Conservation (phyloP, 2,797 vertebrate genomes). For the Linurgus olivaceus region DNA sequence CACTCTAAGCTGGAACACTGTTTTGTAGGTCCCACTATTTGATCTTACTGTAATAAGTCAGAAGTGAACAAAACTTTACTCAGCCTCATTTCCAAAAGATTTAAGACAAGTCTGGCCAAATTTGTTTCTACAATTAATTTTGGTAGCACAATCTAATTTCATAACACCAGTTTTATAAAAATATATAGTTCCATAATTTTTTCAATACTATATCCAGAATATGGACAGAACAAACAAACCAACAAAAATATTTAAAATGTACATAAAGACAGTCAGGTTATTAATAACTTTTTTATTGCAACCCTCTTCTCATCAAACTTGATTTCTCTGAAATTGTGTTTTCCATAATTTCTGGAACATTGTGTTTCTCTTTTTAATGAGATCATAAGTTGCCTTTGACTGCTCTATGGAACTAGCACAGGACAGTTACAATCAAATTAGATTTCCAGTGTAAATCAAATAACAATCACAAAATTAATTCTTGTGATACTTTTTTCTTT, state of each 20-base stretch:
- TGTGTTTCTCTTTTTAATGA: neutral
- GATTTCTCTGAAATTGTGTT: neutral
- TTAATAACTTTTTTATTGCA: neutral
- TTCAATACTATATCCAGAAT: neutral
- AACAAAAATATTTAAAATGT: neutral
- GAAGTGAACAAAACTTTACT: neutral
- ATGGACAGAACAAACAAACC: neutral
- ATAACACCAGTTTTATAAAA: neutral
- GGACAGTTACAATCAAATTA: neutral
- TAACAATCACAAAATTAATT: neutral
- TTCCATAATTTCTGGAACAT: neutral
- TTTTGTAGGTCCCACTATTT: neutral
- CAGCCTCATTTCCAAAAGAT: neutral
- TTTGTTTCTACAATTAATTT: neutral
- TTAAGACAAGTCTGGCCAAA: neutral
- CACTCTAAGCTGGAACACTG: accelerated
- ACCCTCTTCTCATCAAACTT: neutral
- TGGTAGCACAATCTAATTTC: neutral
- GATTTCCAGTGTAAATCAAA: neutral
- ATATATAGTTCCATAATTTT: neutral
- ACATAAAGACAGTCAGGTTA: accelerated
- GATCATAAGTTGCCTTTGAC: neutral
- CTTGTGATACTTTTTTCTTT: neutral
- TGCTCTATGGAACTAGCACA: neutral
- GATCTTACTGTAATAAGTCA: neutral